These are phyloP conservation scores for Drosophila longiperda DNA, from an alignment of 2,888 invertebrate genomes.

Conservation along the genomic window DNA sequence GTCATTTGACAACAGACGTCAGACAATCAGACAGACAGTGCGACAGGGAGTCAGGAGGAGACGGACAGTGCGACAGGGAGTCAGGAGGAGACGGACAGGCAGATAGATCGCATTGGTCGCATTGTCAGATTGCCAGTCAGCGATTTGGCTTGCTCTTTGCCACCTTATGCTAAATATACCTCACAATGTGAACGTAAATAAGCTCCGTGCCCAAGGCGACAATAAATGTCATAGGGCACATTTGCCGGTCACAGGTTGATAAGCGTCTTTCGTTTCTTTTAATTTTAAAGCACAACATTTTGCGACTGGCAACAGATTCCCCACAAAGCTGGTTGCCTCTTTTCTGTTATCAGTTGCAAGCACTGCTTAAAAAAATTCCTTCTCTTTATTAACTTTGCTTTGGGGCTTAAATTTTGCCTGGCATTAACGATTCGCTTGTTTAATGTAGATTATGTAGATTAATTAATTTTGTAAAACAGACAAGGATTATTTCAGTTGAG, in stretches of 20 bases:
- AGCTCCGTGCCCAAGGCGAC: slow-evolving; percentile 18
- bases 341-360: slow-evolving; percentile 20
- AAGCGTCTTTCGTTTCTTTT: slow-evolving; percentile 23
- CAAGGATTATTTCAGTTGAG: not conserved
- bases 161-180: slow-evolving; percentile 67
- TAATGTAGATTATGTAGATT: not conserved
- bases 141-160: slow-evolving; percentile 55
- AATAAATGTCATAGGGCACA: slow-evolving; percentile 43
- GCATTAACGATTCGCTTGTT: not conserved
- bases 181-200: slow-evolving; percentile 40
- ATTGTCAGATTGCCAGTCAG: slow-evolving; percentile 40
- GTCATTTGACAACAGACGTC: slow-evolving; percentile 42
- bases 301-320: slow-evolving; percentile 27
- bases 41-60: not conserved
- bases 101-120: slow-evolving; percentile 20
- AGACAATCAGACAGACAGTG: slow-evolving; percentile 7
- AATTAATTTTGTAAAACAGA: not conserved
- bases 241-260: slow-evolving; percentile 44
- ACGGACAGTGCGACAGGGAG: not conserved
- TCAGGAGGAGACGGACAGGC: not conserved
- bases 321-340: not conserved
- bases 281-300: slow-evolving; percentile 22
- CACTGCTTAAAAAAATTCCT: not conserved
- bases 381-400: not conserved
- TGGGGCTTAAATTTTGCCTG: not conserved